Evolutionary conservation across 2,797 vertebrate species (phyloP).

Genomic region (Tragelaphus eurycerus): DNA sequence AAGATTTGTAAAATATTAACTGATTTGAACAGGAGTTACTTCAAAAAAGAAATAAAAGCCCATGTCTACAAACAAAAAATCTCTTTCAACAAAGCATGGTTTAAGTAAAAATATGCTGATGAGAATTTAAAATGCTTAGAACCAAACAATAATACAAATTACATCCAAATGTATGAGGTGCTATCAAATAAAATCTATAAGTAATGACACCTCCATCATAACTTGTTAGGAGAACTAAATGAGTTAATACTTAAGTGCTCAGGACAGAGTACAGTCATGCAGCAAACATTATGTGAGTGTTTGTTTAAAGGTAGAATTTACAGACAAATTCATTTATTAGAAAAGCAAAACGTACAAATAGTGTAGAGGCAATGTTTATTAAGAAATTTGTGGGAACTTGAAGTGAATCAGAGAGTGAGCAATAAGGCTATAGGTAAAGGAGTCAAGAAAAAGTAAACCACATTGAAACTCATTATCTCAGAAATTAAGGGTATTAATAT

Average conservation of each 20-base stretch:
- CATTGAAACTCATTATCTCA: not conserved
- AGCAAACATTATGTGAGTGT: not conserved
- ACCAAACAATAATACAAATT: not conserved
- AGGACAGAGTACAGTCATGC: not conserved
- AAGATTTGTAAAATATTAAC: not conserved
- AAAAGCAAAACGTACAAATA: not conserved
- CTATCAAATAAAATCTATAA: not conserved
- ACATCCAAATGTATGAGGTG: not conserved
- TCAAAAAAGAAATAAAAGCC: constrained; percentile 6
- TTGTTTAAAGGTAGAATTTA: not conserved
- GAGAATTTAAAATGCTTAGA: not conserved
- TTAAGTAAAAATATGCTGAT: not conserved
- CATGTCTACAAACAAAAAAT: not conserved
- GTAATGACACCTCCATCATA: not conserved
- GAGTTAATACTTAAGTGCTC: not conserved
- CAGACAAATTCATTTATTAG: not conserved
- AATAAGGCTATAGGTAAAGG: not conserved
- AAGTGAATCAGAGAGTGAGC: not conserved
- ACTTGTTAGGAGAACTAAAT: not conserved
- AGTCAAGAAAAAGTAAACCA: not conserved
- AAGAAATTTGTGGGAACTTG: not conserved
- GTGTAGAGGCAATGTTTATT: not conserved
- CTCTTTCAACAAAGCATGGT: not conserved
- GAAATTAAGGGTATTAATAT: not conserved
- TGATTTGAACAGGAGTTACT: not conserved